phyloP scores from a whole-genome alignment of 2,797 vertebrate species.

The Lagodon rhomboides region DNA sequence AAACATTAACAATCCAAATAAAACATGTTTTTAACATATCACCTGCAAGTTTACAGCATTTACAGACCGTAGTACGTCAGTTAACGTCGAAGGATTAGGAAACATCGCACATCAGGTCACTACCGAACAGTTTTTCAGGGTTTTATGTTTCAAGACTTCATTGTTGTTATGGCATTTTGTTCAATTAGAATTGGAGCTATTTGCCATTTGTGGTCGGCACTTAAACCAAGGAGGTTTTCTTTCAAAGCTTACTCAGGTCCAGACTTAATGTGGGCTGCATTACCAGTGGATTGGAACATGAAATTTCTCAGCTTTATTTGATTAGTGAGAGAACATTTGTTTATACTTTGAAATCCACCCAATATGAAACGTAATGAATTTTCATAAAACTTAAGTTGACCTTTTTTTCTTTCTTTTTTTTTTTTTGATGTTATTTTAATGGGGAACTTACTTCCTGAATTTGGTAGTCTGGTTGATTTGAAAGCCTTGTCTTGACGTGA shows the following conservation, averaged over 20 bases:
- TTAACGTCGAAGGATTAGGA: constrained; percentile 4
- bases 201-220: not conserved
- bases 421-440: not conserved
- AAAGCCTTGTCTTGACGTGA: constrained; percentile 1
- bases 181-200: not conserved
- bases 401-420: not conserved
- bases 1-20: constrained; percentile 3
- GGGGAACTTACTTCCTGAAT: not conserved
- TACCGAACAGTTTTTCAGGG: not conserved
- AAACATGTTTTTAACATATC: constrained; percentile 11
- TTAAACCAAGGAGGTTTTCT: constrained; percentile 25
- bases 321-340: not conserved
- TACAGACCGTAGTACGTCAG: not conserved
- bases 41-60: constrained; percentile 14
- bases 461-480: constrained; percentile 2
- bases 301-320: not conserved
- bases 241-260: constrained; percentile 26
- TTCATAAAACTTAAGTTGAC: not conserved
- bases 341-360: not conserved
- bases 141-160: constrained; percentile 1
- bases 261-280: not conserved
- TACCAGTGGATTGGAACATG: not conserved
- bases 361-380: not conserved
- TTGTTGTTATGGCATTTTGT: not conserved
- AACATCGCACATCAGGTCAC: not conserved